Evolutionary conservation across 2,797 vertebrate genomes (phyloP).

Genomic region (Crocidura indochinensis): DNA sequence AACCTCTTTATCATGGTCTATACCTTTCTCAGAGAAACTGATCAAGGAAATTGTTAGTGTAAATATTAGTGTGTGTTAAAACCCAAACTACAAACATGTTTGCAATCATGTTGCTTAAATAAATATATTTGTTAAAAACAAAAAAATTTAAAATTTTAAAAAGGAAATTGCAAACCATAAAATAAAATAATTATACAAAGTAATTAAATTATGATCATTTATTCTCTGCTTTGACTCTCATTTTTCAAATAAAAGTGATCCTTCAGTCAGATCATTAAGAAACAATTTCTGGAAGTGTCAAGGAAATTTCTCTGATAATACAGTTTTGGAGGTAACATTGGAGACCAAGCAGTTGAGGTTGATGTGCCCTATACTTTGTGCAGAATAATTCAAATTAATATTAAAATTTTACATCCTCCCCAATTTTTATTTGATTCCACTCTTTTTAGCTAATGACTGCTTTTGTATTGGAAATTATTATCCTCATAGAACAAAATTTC

Average conservation of each 20-base stretch:
- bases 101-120: too few relatives aligned
- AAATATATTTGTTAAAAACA: too few relatives aligned
- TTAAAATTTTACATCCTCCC: background rate
- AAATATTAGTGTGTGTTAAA: background rate
- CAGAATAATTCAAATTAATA: constrained; percentile 37
- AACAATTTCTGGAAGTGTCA: background rate
- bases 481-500: background rate
- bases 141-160: too few relatives aligned
- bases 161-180: too few relatives aligned
- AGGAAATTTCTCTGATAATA: background rate
- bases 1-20: background rate
- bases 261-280: background rate
- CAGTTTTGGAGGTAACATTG: background rate
- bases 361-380: background rate
- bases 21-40: background rate
- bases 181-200: too few relatives aligned
- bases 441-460: background rate
- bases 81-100: too few relatives aligned
- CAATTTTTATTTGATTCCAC: constrained; percentile 9
- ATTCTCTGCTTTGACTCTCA: constrained; percentile 14
- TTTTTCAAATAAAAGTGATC: constrained; percentile 42
- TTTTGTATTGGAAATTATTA: constrained; percentile 37
- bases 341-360: background rate
- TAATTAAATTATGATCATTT: constrained; percentile 43
- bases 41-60: background rate